A percentile compares a stretch with the other conserved stretches of the same genome.
phyloP scores from a whole-genome alignment of 2,888 invertebrate species.

The Diploptera punctata region DNA sequence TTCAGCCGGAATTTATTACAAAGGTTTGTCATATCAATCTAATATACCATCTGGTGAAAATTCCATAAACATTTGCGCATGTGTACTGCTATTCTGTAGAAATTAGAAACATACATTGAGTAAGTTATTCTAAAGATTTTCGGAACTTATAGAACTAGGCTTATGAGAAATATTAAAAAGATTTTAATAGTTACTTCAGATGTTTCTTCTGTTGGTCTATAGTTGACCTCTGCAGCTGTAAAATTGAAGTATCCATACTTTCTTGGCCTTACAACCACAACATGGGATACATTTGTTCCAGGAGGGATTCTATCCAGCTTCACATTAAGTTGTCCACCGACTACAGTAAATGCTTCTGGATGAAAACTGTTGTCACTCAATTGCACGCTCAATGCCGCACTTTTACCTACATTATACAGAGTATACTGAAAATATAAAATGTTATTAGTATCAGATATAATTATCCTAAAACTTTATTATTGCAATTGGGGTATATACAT shows the following conservation, averaged over 20 bases:
- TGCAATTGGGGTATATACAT: not conserved
- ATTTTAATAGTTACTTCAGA: constrained; percentile 64
- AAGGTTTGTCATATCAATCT: no score
- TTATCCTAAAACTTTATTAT: not conserved
- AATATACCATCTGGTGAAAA: no score
- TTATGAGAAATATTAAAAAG: no score
- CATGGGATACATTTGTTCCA: constrained; percentile 91
- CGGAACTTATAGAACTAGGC: no score
- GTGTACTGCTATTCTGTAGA: no score
- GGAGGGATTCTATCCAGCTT: constrained; percentile 91
- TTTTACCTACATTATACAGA: constrained; percentile 90
- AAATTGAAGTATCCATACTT: constrained; percentile 96
- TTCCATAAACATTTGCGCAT: no score
- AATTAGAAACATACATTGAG: no score
- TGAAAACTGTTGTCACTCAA: constrained; percentile 92
- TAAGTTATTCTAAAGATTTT: no score
- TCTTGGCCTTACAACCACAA: constrained; percentile 88
- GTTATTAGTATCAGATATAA: constrained; percentile 4
- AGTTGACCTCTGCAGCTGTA: constrained; percentile 91
- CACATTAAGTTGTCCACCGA: constrained; percentile 84
- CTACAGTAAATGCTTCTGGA: constrained; percentile 86
- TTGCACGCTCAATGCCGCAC: constrained; percentile 88
- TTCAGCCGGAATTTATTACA: no score
- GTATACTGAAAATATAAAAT: constrained; percentile 67
- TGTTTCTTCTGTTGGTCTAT: constrained; percentile 85